phyloP scores from a whole-genome alignment of 2,888 invertebrate species.

The Synanthedon vespiformis region DNA sequence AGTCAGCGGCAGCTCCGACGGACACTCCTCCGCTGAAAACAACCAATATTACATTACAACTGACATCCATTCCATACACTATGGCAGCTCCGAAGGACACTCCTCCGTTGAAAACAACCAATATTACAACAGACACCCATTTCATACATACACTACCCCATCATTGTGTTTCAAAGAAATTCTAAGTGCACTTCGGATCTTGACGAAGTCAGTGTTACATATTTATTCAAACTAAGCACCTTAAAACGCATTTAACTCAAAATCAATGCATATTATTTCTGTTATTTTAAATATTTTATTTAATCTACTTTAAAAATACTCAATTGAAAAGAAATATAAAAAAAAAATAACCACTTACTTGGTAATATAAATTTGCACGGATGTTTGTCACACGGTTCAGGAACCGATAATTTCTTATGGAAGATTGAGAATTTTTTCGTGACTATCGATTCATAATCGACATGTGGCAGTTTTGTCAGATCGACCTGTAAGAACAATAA shows the following conservation, averaged over 20 bases:
- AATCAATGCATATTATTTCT: too few species aligned
- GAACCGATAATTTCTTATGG: slow-evolving; percentile 20
- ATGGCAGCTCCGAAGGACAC: slow-evolving; percentile 27
- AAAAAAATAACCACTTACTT: slow-evolving; percentile 22
- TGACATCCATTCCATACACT: neutral
- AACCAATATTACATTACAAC: neutral
- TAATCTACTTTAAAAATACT: too few species aligned
- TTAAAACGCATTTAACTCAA: too few species aligned
- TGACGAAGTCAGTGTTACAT: too few species aligned
- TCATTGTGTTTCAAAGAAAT: too few species aligned
- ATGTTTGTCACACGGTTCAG: slow-evolving; percentile 46
- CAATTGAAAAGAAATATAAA: too few species aligned
- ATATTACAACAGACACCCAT: neutral
- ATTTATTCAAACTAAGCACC: too few species aligned
- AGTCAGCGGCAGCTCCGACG: slow-evolving; percentile 31
- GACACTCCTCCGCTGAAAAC: slow-evolving; percentile 26
- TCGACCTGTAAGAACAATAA: slow-evolving; percentile 27
- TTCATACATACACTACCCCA: too few species aligned
- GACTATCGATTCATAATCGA: slow-evolving; percentile 21
- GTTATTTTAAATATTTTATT: too few species aligned
- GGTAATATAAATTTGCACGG: slow-evolving; percentile 47
- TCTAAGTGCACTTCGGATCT: too few species aligned
- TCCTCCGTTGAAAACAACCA: slow-evolving; percentile 25
- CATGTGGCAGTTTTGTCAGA: slow-evolving; percentile 26
- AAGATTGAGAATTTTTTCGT: slow-evolving; percentile 16